Conservation (phyloP, 2,888 invertebrate genomes). For the Gymnoscelis rufifasciata region DNA sequence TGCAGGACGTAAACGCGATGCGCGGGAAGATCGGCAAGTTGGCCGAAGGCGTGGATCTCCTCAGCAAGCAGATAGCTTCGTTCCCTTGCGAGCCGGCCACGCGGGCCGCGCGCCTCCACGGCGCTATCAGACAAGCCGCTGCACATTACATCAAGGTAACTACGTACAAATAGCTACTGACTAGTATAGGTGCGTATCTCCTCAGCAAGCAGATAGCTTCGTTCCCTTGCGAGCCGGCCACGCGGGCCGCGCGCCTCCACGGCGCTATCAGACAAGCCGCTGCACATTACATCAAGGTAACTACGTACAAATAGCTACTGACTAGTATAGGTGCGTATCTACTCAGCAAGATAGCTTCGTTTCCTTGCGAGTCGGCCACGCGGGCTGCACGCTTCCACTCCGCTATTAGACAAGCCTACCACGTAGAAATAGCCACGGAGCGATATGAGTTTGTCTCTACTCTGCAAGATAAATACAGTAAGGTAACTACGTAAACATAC, state of each 20-base stretch:
- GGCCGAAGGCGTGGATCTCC: slow-evolving; percentile 91
- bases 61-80: slow-evolving; percentile 87
- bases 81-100: slow-evolving; percentile 81
- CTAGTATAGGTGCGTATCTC: slow-evolving; percentile 89
- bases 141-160: slow-evolving; percentile 86
- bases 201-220: slow-evolving; percentile 88
- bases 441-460: slow-evolving; percentile 89
- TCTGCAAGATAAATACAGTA: too few relatives aligned
- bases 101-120: slow-evolving; percentile 82
- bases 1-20: slow-evolving; percentile 90
- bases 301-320: too few relatives aligned
- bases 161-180: too few relatives aligned
- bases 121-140: slow-evolving; percentile 87
- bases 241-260: slow-evolving; percentile 82
- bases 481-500: too few relatives aligned
- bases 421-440: too few relatives aligned
- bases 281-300: slow-evolving; percentile 86
- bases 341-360: slow-evolving; percentile 86
- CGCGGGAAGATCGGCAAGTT: slow-evolving; percentile 90
- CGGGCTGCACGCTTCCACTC: slow-evolving; percentile 83
- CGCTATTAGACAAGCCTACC: slow-evolving; percentile 83
- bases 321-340: slow-evolving; percentile 90
- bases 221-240: slow-evolving; percentile 80
- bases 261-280: slow-evolving; percentile 88
- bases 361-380: slow-evolving; percentile 81